Evolutionary conservation across 2,888 invertebrate species (phyloP).

Genomic region (Drosophila melanosoma): DNA sequence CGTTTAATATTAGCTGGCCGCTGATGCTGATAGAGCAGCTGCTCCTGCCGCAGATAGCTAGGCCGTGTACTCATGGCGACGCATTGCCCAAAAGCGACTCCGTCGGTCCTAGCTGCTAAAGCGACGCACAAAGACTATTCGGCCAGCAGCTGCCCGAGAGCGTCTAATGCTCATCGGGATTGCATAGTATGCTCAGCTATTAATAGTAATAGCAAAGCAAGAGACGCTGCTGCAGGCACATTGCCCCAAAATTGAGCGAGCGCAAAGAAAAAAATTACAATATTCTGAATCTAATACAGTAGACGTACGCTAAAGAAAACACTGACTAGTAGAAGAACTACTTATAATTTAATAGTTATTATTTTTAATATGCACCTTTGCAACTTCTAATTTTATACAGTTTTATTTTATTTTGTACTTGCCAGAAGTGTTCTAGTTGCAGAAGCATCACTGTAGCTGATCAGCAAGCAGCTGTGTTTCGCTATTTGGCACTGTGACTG

Average conservation of each 20-base stretch:
- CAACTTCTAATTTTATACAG: background rate
- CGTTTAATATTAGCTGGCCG: constrained; percentile 66
- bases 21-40: constrained; percentile 66
- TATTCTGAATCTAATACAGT: constrained; percentile 5
- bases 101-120: constrained; percentile 56
- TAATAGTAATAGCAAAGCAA: constrained; percentile 66
- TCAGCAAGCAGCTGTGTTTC: constrained; percentile 5
- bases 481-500: background rate
- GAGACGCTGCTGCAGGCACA: constrained; percentile 28
- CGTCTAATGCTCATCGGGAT: constrained; percentile 61
- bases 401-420: background rate
- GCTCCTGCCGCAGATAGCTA: constrained; percentile 75
- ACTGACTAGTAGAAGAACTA: background rate
- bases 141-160: constrained; percentile 35
- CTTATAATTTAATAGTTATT: background rate
- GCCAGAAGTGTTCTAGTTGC: background rate
- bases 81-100: constrained; percentile 53
- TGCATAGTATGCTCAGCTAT: constrained; percentile 56
- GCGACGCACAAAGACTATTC: constrained; percentile 64
- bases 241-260: constrained; percentile 23
- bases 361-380: background rate
- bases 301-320: background rate
- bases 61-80: constrained; percentile 71
- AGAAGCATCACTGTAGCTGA: constrained; percentile 3
- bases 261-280: background rate